These are phyloP conservation scores for Poliocrania exsul DNA, from an alignment of 2,797 vertebrate genomes.

Conservation along the genomic window DNA sequence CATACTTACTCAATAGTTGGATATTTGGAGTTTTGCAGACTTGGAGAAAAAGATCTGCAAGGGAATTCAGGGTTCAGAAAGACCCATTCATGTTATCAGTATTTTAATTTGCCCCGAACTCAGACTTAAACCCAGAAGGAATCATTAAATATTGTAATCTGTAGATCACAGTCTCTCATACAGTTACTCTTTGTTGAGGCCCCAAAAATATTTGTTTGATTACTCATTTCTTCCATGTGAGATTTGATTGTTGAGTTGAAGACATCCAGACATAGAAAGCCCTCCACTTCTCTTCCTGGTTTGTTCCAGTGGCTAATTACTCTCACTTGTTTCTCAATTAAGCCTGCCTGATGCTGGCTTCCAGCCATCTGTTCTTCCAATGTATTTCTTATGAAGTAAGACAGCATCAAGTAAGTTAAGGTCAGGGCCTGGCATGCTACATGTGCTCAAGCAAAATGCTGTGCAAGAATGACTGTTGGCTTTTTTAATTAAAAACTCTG, in stretches of 20 bases:
- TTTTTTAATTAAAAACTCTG: neutral
- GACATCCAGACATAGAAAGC: neutral
- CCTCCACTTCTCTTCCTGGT: neutral
- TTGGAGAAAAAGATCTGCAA: neutral
- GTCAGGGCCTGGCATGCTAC: neutral
- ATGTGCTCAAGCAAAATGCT: neutral
- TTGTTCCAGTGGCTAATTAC: slow-evolving; percentile 24
- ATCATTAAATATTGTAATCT: neutral
- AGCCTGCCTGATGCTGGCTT: neutral
- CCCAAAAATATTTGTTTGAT: neutral
- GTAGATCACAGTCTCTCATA: neutral
- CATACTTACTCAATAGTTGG: neutral
- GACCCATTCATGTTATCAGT: neutral
- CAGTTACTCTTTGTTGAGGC: neutral
- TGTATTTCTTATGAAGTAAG: neutral
- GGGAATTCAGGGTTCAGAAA: slow-evolving; percentile 4
- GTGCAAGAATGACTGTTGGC: neutral
- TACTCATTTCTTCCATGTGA: slow-evolving; percentile 30
- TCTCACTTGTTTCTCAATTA: slow-evolving; percentile 28
- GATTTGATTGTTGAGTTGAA: slow-evolving; percentile 48
- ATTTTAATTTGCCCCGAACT: neutral
- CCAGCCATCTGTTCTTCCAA: neutral
- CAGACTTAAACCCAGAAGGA: neutral
- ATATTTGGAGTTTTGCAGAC: neutral
- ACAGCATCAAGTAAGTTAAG: neutral